phyloP scores from a whole-genome alignment of 2,888 invertebrate species.

The Drosophila seclusa region DNA sequence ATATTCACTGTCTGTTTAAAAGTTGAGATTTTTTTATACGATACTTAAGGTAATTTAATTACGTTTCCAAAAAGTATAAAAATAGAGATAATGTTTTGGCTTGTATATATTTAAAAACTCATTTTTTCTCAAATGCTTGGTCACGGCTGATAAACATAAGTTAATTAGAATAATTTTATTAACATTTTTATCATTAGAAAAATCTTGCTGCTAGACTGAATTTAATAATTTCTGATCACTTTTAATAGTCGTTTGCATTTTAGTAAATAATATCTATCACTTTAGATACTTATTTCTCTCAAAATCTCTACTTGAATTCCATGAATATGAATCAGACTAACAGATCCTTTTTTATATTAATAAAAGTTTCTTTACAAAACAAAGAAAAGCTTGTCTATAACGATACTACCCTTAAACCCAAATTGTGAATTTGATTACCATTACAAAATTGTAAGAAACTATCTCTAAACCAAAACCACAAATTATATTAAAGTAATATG shows the following conservation, averaged over 20 bases:
- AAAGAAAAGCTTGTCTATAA: background rate
- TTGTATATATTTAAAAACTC: too few species aligned
- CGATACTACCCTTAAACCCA: background rate
- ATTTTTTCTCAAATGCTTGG: too few species aligned
- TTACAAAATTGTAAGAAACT: background rate
- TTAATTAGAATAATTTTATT: background rate
- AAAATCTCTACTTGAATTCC: background rate
- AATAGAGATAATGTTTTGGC: background rate
- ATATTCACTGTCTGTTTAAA: background rate
- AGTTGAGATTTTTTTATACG: background rate
- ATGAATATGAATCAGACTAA: too few species aligned
- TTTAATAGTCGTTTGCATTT: background rate
- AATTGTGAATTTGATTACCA: background rate
- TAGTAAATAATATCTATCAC: background rate
- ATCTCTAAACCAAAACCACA: background rate
- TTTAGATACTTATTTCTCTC: background rate
- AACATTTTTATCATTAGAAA: background rate
- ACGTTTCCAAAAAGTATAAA: background rate
- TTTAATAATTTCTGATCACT: background rate
- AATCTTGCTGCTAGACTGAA: background rate
- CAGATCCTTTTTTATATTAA: too few species aligned
- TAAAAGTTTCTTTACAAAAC: background rate
- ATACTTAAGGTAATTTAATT: background rate
- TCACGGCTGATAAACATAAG: too few species aligned
- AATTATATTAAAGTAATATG: background rate